phyloP scores from a whole-genome alignment of 2,888 invertebrate species.

The Alloplasta piceator region DNA sequence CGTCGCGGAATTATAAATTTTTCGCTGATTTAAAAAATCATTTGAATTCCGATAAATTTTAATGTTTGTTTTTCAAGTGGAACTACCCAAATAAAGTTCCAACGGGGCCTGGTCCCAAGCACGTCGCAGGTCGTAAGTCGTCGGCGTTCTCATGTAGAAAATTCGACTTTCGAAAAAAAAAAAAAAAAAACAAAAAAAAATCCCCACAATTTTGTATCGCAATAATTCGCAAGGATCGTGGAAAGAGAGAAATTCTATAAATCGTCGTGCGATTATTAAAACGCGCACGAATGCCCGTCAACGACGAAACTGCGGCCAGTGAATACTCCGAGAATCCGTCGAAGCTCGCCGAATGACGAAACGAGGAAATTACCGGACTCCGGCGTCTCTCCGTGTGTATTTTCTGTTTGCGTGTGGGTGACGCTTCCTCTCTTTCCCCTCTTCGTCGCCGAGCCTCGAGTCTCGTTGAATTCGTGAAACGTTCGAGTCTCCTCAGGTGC shows the following conservation, averaged over 20 bases:
- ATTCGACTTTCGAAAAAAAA: neutral
- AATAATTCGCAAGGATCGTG: neutral
- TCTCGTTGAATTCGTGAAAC: slow-evolving; percentile 73
- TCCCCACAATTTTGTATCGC: neutral
- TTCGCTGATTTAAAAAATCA: too few species aligned
- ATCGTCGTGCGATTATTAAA: slow-evolving; percentile 16
- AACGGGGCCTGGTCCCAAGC: slow-evolving; percentile 74
- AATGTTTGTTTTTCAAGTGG: slow-evolving; percentile 4
- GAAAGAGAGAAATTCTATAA: neutral
- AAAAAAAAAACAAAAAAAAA: slow-evolving; percentile 19
- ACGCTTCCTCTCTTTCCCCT: slow-evolving; percentile 12
- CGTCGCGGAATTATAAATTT: neutral
- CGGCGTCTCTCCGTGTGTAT: slow-evolving; percentile 19
- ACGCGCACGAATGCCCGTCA: slow-evolving; percentile 62
- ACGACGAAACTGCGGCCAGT: slow-evolving; percentile 73
- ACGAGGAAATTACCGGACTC: slow-evolving; percentile 61
- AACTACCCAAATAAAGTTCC: slow-evolving; percentile 69
- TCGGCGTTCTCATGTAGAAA: slow-evolving; percentile 74
- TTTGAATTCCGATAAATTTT: neutral
- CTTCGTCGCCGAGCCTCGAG: slow-evolving; percentile 54
- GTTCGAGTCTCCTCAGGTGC: slow-evolving; percentile 72
- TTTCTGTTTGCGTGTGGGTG: neutral
- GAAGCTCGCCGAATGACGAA: slow-evolving; percentile 40
- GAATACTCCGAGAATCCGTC: slow-evolving; percentile 42
- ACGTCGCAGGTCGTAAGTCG: slow-evolving; percentile 73